These are phyloP conservation scores for Lateolabrax maculatus DNA, from an alignment of 2,797 vertebrate species.

Conservation along the genomic window DNA sequence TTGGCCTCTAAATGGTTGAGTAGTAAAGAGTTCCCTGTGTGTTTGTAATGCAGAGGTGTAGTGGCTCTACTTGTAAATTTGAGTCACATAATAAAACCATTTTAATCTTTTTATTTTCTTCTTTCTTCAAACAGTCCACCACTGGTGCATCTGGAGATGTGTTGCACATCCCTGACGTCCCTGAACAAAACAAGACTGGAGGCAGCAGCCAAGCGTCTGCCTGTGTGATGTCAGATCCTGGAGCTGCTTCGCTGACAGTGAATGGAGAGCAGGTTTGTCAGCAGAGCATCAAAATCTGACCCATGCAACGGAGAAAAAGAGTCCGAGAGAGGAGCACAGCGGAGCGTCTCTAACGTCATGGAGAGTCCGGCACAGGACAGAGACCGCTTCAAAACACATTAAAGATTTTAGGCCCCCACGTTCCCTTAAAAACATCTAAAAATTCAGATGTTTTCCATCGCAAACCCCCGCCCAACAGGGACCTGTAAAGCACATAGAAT, in stretches of 20 bases:
- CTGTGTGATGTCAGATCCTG: constrained; percentile 31
- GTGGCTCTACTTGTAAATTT: too few species aligned
- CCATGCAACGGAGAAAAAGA: background rate
- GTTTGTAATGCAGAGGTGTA: too few species aligned
- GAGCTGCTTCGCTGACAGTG: constrained; percentile 28
- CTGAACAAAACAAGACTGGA: constrained; percentile 4
- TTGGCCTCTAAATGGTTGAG: too few species aligned
- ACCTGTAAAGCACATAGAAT: constrained; percentile 77
- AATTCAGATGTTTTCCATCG: constrained; percentile 83
- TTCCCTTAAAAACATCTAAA: constrained; percentile 69
- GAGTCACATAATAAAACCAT: too few species aligned
- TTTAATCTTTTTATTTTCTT: too few species aligned
- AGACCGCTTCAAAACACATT: constrained; percentile 51
- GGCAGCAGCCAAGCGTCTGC: constrained; percentile 32
- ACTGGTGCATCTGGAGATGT: background rate
- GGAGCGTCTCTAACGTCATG: background rate
- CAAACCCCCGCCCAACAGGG: constrained; percentile 75
- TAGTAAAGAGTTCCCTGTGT: too few species aligned
- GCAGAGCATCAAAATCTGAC: constrained; percentile 27
- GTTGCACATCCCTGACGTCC: background rate
- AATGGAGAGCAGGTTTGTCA: constrained; percentile 24
- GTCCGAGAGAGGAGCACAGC: background rate
- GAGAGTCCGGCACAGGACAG: constrained; percentile 37
- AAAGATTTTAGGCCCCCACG: background rate
- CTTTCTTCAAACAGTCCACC: background rate